A percentile compares a stretch with the other conserved stretches of the same genome.
Conservation (phyloP, 2,797 vertebrate species). For the Sebastes nivosus region DNA sequence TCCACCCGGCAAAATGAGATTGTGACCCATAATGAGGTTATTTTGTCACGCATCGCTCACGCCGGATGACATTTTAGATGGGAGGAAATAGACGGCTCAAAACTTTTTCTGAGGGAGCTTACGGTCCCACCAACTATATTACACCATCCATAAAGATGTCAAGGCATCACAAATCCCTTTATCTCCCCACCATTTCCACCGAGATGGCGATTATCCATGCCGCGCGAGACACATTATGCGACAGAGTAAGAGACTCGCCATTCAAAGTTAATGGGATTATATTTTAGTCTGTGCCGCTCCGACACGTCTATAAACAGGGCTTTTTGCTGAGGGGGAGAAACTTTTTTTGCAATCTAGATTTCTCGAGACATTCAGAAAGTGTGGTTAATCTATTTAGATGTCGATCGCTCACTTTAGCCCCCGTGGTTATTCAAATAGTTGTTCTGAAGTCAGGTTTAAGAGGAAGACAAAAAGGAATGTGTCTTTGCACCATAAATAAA, state of each 20-base stretch:
- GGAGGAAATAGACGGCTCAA: background rate
- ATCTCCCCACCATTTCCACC: conserved; percentile 64
- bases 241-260: conserved; percentile 70
- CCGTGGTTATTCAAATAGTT: conserved; percentile 21
- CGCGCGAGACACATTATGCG: conserved; percentile 70
- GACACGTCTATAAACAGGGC: conserved; percentile 57
- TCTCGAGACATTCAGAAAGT: conserved; percentile 36
- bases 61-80: conserved; percentile 25
- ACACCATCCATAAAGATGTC: conserved; percentile 70
- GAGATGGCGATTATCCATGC: conserved; percentile 68
- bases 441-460: background rate
- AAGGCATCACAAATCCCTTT: conserved; percentile 66
- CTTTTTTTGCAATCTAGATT: conserved; percentile 29
- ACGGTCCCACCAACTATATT: conserved; percentile 40
- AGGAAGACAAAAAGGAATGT: conserved; percentile 6
- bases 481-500: conserved; percentile 36
- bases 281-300: conserved; percentile 61
- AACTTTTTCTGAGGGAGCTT: conserved; percentile 35
- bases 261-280: conserved; percentile 77
- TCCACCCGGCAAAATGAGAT: conserved; percentile 7
- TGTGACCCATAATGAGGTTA: background rate
- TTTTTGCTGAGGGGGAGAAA: conserved; percentile 36
- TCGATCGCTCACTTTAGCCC: background rate
- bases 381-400: conserved; percentile 31
- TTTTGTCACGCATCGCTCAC: conserved; percentile 22